These are phyloP conservation scores for Mormoops blainvillei DNA, from an alignment of 2,113 vertebrate genomes.

Conservation along the genomic window DNA sequence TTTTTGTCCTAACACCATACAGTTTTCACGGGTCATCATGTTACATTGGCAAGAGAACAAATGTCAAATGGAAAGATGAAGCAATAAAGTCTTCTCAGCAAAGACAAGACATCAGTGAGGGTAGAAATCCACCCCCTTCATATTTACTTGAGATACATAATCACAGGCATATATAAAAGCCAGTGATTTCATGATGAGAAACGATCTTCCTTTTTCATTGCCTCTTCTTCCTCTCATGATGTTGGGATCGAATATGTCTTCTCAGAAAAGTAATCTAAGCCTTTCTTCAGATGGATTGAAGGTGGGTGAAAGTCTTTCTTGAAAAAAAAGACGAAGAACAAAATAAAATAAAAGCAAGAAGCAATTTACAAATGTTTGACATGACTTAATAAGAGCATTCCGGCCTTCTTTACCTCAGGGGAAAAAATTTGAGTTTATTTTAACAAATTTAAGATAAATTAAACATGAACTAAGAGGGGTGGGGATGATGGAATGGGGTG, in stretches of 20 bases:
- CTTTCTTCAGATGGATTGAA: not conserved
- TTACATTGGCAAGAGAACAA: not conserved
- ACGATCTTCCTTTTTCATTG: not conserved
- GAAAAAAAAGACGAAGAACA: not conserved
- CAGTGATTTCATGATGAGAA: not conserved
- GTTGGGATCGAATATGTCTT: not conserved
- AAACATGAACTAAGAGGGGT: too few species aligned
- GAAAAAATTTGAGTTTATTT: not conserved
- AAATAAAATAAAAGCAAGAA: not conserved
- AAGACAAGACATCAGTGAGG: not conserved
- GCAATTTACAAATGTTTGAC: not conserved
- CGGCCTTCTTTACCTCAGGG: not conserved
- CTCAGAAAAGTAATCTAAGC: not conserved
- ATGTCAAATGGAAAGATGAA: not conserved
- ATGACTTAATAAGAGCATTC: not conserved
- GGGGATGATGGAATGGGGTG: too few species aligned
- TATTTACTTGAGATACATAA: not conserved
- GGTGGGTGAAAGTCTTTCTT: not conserved
- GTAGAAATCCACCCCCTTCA: not conserved
- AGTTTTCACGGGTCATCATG: not conserved
- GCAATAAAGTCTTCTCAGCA: not conserved
- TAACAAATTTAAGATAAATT: not conserved
- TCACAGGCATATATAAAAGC: not conserved
- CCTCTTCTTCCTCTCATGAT: not conserved
- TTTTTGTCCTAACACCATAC: not conserved